Conservation (phyloP, 2,888 invertebrate species). For the Maniola hyperantus region DNA sequence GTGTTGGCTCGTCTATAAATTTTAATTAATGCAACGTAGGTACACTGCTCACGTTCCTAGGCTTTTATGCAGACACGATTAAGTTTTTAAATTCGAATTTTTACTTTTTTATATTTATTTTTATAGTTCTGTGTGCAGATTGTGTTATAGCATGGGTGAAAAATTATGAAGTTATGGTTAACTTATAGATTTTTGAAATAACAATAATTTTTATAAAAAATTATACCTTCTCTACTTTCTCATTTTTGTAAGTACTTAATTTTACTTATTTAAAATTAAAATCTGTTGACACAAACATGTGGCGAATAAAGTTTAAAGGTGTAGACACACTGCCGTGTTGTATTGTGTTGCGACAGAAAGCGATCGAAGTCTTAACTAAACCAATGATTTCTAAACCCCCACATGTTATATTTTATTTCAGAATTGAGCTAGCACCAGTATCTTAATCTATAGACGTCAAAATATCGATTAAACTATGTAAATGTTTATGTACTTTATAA, state of each 20-base stretch:
- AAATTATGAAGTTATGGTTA: background rate
- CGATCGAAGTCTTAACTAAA: no score
- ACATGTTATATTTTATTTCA: no score
- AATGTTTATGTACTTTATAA: no score
- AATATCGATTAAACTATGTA: no score
- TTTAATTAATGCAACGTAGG: constrained; percentile 9
- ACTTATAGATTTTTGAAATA: background rate
- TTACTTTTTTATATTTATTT: no score
- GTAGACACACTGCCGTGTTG: no score
- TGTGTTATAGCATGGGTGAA: background rate
- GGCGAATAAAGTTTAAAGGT: background rate
- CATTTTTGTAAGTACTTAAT: background rate
- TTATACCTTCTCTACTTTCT: no score
- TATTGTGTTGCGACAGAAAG: no score
- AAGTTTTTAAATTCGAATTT: background rate
- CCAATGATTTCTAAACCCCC: no score
- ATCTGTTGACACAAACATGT: background rate
- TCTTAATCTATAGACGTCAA: no score
- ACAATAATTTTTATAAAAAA: background rate
- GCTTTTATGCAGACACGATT: constrained; percentile 1
- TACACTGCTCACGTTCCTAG: background rate
- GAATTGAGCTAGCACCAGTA: no score
- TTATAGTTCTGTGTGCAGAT: background rate
- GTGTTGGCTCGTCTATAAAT: background rate
- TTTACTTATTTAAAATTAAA: background rate